Evolutionary conservation across 2,797 vertebrate genomes (phyloP).

Genomic region (Spea hammondii): DNA sequence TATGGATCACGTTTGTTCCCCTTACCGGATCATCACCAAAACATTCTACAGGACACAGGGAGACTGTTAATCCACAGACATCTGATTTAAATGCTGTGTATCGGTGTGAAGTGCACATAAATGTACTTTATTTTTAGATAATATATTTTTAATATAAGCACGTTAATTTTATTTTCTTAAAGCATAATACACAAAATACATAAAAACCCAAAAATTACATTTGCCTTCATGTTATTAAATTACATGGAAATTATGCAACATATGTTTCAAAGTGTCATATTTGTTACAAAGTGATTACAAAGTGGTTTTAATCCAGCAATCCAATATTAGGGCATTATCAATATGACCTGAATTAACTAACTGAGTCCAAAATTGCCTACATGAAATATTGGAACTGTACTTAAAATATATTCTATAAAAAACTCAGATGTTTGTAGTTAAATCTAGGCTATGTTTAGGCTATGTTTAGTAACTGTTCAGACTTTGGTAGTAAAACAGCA

Average conservation of each 20-base stretch:
- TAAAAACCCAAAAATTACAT: neutral
- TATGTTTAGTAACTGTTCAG: too few species aligned
- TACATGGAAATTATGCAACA: slow-evolving; percentile 10
- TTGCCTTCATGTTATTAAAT: slow-evolving; percentile 16
- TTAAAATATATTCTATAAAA: slow-evolving; percentile 41
- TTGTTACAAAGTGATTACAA: neutral
- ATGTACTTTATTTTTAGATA: too few species aligned
- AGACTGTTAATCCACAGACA: too few species aligned
- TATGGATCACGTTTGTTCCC: too few species aligned
- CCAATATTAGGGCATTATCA: slow-evolving; percentile 17
- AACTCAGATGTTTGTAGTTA: neutral
- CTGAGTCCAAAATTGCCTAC: slow-evolving; percentile 24
- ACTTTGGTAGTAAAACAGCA: too few species aligned
- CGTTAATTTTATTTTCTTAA: too few species aligned
- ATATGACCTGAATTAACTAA: slow-evolving; percentile 24
- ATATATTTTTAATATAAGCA: too few species aligned
- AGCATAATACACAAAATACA: neutral
- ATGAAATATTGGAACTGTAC: slow-evolving; percentile 29
- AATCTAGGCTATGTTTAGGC: neutral
- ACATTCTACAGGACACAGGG: too few species aligned
- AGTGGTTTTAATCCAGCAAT: neutral
- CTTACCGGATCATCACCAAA: too few species aligned
- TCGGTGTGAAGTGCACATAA: too few species aligned
- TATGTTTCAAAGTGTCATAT: too few species aligned
- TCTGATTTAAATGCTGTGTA: too few species aligned